phyloP scores from a whole-genome alignment of 2,888 invertebrate genomes.

The Germaria angustata region DNA sequence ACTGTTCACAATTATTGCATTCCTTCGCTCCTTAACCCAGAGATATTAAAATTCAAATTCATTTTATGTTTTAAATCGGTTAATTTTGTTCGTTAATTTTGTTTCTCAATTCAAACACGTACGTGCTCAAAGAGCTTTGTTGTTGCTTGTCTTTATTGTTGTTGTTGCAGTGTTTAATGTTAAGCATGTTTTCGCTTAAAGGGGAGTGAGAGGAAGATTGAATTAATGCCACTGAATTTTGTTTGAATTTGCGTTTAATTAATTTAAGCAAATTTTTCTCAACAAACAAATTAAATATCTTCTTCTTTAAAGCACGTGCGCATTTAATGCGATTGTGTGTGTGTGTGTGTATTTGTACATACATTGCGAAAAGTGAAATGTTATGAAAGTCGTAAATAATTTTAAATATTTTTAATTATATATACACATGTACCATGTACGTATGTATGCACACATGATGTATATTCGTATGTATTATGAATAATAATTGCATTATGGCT shows the following conservation, averaged over 20 bases:
- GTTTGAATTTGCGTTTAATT: slow-evolving; percentile 17
- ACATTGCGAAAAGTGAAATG: slow-evolving; percentile 41
- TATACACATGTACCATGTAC: no score
- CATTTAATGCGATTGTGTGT: neutral
- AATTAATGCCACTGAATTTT: neutral
- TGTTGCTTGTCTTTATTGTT: neutral
- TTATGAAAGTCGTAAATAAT: slow-evolving; percentile 23
- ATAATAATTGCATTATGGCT: no score
- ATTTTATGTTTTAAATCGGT: no score
- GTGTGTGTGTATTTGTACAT: neutral
- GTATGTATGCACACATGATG: no score
- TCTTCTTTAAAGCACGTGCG: slow-evolving; percentile 34
- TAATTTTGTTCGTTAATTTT: neutral
- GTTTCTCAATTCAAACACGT: neutral
- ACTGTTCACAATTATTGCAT: no score
- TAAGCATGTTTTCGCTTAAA: neutral
- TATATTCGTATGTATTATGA: no score
- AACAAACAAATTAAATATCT: neutral
- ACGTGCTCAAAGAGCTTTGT: neutral
- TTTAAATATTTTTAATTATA: no score
- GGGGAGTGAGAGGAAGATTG: neutral
- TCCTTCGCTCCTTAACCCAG: no score
- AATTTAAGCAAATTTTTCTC: neutral
- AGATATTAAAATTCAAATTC: no score
- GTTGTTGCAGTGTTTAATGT: no score